phyloP scores from a whole-genome alignment of 2,113 vertebrate species.

The Paradisaea rubra region DNA sequence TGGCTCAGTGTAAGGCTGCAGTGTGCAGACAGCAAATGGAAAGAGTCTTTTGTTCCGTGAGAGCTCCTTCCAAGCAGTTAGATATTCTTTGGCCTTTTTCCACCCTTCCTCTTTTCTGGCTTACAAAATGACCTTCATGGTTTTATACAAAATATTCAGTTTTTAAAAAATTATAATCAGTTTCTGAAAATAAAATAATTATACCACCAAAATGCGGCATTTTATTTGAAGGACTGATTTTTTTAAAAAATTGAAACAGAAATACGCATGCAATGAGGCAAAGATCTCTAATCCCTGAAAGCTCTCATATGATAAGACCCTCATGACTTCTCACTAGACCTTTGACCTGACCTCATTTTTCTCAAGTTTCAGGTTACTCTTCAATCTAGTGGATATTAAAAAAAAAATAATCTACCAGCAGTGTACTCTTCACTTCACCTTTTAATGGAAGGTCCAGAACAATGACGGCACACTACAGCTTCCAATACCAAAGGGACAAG shows the following conservation, averaged over 20 bases:
- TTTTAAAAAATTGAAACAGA: background rate
- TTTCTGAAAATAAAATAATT: background rate
- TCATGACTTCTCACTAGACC: background rate
- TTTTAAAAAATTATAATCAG: background rate
- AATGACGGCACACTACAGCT: background rate
- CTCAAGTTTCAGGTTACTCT: background rate
- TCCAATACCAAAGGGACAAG: background rate
- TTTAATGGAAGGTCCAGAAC: background rate
- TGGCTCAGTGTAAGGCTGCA: background rate
- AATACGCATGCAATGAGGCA: background rate
- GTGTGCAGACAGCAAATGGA: background rate
- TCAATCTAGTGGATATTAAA: background rate
- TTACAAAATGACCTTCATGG: rapidly evolving
- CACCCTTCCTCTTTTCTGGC: background rate
- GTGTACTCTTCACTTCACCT: background rate
- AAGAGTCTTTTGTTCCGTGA: background rate
- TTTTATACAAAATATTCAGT: background rate
- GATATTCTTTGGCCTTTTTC: background rate
- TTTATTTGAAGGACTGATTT: background rate
- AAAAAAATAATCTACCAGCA: background rate
- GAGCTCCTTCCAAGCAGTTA: background rate
- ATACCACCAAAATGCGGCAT: rapidly evolving
- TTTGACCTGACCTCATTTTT: background rate
- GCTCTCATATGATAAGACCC: background rate
- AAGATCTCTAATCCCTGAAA: background rate